phyloP scores from a whole-genome alignment of 1,140 invertebrate genomes.

The Lordiphosa clarofinis region DNA sequence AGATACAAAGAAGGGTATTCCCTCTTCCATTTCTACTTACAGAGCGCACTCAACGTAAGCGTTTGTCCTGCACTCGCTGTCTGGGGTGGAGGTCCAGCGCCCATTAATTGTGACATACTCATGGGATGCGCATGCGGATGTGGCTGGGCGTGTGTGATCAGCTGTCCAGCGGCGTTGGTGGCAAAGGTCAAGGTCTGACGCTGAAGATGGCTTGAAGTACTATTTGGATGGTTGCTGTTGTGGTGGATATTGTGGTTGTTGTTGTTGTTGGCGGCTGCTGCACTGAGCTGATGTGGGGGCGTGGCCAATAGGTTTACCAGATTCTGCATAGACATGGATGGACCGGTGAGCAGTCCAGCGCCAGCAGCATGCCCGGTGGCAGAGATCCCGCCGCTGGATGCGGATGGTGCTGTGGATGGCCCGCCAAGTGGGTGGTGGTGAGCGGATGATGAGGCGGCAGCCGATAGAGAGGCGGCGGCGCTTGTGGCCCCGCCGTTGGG shows the following conservation, averaged over 20 bases:
- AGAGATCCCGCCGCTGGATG: slow-evolving; percentile 41
- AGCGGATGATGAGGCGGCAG: slow-evolving; percentile 49
- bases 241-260: slow-evolving; percentile 1
- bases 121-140: slow-evolving; percentile 36
- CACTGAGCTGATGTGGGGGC: slow-evolving; percentile 81
- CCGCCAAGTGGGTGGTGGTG: slow-evolving; percentile 41
- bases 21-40: slow-evolving; percentile 49
- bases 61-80: slow-evolving; percentile 31
- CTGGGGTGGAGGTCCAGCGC: slow-evolving; percentile 47
- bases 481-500: slow-evolving; percentile 45
- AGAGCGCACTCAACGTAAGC: slow-evolving; percentile 60
- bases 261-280: slow-evolving; percentile 54
- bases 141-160: slow-evolving; percentile 22
- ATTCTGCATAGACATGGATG: slow-evolving; percentile 93
- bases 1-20: slow-evolving; percentile 6
- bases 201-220: slow-evolving; percentile 23
- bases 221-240: slow-evolving; percentile 17
- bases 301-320: slow-evolving; percentile 86
- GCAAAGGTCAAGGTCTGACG: slow-evolving; percentile 29
- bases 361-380: slow-evolving; percentile 68
- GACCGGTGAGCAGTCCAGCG: slow-evolving; percentile 82
- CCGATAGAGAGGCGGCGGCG: slow-evolving; percentile 63
- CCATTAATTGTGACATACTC: slow-evolving; percentile 61
- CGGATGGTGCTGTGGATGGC: slow-evolving; percentile 23
- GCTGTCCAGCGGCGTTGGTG: slow-evolving; percentile 8